Conservation (phyloP, 1,140 invertebrate genomes). For the Drosophila arizonae region DNA sequence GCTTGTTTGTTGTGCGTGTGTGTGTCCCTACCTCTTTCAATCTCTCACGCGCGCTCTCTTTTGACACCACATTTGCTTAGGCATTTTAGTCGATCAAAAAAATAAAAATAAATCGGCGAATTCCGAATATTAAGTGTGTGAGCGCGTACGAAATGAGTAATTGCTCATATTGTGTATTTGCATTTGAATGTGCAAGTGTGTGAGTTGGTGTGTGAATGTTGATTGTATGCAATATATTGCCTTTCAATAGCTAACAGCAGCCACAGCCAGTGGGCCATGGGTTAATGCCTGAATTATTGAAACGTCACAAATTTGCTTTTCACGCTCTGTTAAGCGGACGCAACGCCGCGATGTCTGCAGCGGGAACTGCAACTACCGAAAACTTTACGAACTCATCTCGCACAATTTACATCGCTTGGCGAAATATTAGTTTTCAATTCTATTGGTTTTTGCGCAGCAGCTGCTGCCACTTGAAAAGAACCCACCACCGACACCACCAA, state of each 20-base stretch:
- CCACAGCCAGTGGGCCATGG: constrained; percentile 18
- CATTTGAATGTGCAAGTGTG: constrained; percentile 22
- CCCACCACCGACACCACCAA: constrained; percentile 40
- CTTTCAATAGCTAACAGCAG: constrained; percentile 22
- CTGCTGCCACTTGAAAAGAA: constrained; percentile 38
- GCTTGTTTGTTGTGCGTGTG: neutral
- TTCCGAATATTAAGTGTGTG: constrained; percentile 54
- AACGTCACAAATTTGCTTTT: constrained; percentile 16
- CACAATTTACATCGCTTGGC: constrained; percentile 15
- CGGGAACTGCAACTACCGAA: neutral
- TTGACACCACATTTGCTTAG: constrained; percentile 59
- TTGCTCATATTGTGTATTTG: constrained; percentile 52
- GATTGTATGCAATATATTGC: neutral
- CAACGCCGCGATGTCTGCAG: neutral
- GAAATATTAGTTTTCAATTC: constrained; percentile 46
- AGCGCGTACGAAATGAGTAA: constrained; percentile 73
- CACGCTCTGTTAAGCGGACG: constrained; percentile 26
- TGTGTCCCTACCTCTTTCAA: neutral
- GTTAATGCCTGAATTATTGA: constrained; percentile 40
- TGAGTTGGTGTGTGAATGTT: neutral
- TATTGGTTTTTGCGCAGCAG: constrained; percentile 36
- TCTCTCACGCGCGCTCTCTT: constrained; percentile 8
- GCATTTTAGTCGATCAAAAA: constrained; percentile 54
- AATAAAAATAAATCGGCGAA: constrained; percentile 37
- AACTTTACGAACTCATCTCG: constrained; percentile 48